Conservation (phyloP, 2,888 invertebrate species). For the Ophion obscuratus region DNA sequence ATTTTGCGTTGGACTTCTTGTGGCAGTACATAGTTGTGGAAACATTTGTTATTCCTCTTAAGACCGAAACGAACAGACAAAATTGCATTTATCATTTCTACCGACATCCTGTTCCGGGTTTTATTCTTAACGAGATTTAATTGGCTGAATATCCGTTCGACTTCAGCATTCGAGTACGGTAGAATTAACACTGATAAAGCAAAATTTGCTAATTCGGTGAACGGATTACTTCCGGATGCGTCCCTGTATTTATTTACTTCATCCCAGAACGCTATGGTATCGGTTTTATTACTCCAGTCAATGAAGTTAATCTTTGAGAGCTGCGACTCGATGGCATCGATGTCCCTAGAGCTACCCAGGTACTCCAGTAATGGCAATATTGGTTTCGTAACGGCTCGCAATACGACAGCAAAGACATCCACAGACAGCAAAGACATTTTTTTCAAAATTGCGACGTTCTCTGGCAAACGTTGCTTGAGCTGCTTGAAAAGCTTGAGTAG, state of each 20-base stretch:
- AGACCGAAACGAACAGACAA: conserved; percentile 52
- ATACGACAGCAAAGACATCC: conserved; percentile 45
- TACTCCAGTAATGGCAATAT: conserved; percentile 32
- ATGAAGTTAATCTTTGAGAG: conserved; percentile 53
- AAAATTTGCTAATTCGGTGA: conserved; percentile 56
- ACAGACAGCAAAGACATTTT: conserved; percentile 60
- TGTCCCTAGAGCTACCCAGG: conserved; percentile 12
- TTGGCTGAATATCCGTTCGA: no score
- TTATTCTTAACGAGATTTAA: no score
- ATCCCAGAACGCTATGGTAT: conserved; percentile 60
- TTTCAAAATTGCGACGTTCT: conserved; percentile 52
- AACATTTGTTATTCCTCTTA: conserved; percentile 49
- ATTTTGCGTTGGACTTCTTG: conserved; percentile 43
- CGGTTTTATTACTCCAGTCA: neutral
- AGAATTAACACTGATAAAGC: conserved; percentile 59
- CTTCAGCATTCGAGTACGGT: conserved; percentile 12
- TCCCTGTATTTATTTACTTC: conserved; percentile 61
- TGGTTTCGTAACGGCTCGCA: conserved; percentile 34
- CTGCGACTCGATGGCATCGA: conserved; percentile 52
- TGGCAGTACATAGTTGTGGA: conserved; percentile 56
- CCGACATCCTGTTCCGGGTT: no score
- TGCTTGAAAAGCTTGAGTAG: conserved; percentile 55
- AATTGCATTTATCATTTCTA: no score
- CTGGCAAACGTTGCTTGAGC: conserved; percentile 59
- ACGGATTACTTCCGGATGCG: conserved; percentile 61